These are phyloP conservation scores for Neodiprion pinetum DNA, from an alignment of 1,140 invertebrate genomes.

Conservation along the genomic window DNA sequence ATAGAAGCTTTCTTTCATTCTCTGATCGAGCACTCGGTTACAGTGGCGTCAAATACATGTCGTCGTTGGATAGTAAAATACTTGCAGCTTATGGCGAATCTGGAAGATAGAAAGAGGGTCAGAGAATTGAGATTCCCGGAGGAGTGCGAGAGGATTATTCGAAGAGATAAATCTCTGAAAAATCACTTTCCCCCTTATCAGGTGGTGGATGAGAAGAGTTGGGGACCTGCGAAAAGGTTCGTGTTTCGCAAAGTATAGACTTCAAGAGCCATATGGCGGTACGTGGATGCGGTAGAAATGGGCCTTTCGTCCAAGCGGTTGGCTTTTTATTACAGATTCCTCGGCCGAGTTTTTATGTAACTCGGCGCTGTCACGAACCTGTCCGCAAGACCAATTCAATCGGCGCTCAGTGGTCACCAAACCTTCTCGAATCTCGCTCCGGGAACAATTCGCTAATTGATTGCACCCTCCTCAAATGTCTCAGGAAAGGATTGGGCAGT, in stretches of 20 bases:
- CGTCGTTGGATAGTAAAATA: too few species aligned
- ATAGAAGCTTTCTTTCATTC: too few species aligned
- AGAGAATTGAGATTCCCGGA: background rate
- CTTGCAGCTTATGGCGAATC: slow-evolving; percentile 10
- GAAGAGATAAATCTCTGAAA: background rate
- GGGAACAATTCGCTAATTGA: too few species aligned
- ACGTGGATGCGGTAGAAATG: too few species aligned
- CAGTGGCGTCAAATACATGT: too few species aligned
- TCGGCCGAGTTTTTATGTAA: background rate
- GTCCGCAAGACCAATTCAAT: too few species aligned
- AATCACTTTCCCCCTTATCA: background rate
- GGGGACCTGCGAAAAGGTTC: background rate
- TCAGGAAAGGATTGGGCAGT: too few species aligned
- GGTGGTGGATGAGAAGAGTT: background rate
- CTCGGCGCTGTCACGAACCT: background rate
- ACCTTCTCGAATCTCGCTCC: too few species aligned
- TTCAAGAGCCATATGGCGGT: background rate
- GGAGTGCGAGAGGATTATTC: background rate
- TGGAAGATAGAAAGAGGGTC: slow-evolving; percentile 8
- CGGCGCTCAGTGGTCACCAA: too few species aligned
- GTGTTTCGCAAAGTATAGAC: background rate
- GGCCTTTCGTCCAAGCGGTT: background rate
- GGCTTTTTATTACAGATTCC: background rate
- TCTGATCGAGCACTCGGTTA: too few species aligned
- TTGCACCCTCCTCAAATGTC: too few species aligned